Conservation (phyloP, 2,888 invertebrate species). For the Ennomos erosarius region DNA sequence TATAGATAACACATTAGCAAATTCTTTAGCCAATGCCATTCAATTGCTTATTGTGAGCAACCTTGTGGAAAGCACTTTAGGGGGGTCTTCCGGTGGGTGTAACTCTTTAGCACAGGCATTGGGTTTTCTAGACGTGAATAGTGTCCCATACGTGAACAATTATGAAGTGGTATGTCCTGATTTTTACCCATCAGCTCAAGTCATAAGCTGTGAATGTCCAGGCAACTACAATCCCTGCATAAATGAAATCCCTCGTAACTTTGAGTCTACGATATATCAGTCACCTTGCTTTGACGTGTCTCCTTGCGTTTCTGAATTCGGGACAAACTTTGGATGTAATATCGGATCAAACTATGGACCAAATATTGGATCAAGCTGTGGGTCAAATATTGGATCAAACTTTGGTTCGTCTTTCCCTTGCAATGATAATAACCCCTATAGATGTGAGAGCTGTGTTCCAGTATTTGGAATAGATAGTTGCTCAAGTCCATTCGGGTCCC, state of each 20-base stretch:
- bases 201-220: slow-evolving; percentile 17
- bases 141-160: slow-evolving; percentile 28
- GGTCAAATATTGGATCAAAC: too few species aligned
- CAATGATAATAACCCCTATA: not conserved
- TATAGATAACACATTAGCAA: slow-evolving; percentile 63
- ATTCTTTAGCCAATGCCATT: slow-evolving; percentile 64
- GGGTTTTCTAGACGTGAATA: slow-evolving; percentile 1
- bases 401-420: too few species aligned
- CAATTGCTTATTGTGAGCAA: slow-evolving; percentile 67
- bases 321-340: not conserved
- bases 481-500: slow-evolving; percentile 6
- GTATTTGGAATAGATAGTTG: not conserved
- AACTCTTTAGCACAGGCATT: slow-evolving; percentile 2
- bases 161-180: slow-evolving; percentile 25
- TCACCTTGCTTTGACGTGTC: slow-evolving; percentile 6
- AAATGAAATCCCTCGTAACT: slow-evolving; percentile 17
- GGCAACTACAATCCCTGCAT: not conserved
- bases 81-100: not conserved
- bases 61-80: slow-evolving; percentile 50
- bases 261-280: slow-evolving; percentile 12
- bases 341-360: too few species aligned
- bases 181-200: slow-evolving; percentile 22
- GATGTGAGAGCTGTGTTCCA: slow-evolving; percentile 5
- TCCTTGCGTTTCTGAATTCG: slow-evolving; percentile 4
- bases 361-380: too few species aligned